Base-by-base conservation (phyloP, 1,140 invertebrate species). In the Choristoneura fumiferana region DNA sequence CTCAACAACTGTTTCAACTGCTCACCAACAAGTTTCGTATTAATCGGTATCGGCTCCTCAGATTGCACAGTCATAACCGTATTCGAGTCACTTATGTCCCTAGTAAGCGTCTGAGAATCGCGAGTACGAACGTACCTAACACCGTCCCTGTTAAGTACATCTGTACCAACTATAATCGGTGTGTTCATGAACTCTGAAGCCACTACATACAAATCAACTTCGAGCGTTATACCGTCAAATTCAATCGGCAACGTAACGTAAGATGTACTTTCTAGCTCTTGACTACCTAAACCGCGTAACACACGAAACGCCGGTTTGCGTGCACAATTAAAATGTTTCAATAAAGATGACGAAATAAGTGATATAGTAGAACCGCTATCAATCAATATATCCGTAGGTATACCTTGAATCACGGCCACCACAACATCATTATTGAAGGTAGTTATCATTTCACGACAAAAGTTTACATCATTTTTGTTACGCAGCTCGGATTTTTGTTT, bases 301-400 rank as follows among this genome's bases (percentile, higher is more conserved):
- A 35, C 37, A 3, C 55, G 17, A 34, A 22, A 43, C 1, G 39
- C 40, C 4, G 37, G 55, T 8, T 29, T 43, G 8, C 10, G 10
- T 4, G 15, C 12, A 14, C n/a, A 43, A 33, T 34, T 35, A 40
- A 57, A 57, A 43, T 45, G 13, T 18, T 29, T 29, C 3, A 57
- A 14, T 3, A 57, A 8, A 2, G 6, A 14, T 13, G 18, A 14
- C 4, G 39, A 57, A 34, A 57, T 57, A 13, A 40, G 34, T 0
- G 55, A 57, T 10, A 45, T 43, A 40, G 4, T 8, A 9, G 55
- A 40, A 1, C 38, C 37, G 13, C 38, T 57, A 34, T 73, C 76
- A 72, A 8, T 54, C 17, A 33, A 62, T 59, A 55, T 65, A 67
- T 6, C 77, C 67, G 59, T 77, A 67, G 0, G 71, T 73, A 57